Base-by-base conservation (phyloP, 2,888 invertebrate genomes). In the Lottia gigantea region DNA sequence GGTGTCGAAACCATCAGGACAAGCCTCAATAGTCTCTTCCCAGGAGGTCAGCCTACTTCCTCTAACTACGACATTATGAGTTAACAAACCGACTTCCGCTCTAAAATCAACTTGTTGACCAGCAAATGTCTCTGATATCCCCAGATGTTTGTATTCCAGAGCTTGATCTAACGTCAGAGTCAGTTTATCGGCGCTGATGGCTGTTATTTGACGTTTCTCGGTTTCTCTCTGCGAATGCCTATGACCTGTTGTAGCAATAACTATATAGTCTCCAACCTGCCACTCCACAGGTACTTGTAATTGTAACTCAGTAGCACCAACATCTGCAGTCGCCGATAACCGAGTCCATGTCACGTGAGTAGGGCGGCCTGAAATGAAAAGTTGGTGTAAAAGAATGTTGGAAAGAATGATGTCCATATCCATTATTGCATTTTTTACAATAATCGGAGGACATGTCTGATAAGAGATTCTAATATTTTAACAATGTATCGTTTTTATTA, bases 41-140 rank as follows among this genome's bases (percentile, higher is more conserved):
- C 87, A 88, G 46, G 83, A 80, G 25, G 74, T 70, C 61, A 86
- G 77, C 62, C 76, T 74, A 47, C 80, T 78, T 2, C 87, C 88
- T 46, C 83, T 72, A 46, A 87, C 80, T 25, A 82, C 76, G 11
- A 88, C 81, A 74, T 87, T 87, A 65, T 81, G 82, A 0, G 83
- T 83, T 31, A 88, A 75, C 26, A 86, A 73, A 4, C 86, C 87
- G n/a, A 88, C 86, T 71, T 87, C 87, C 3, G 84, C 88, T 19
- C 83, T 66, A 49, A 82, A 79, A 46, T 86, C 81, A 12, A 87
- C 70, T 15, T 68, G 45, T n/a, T 70, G 70, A 11, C 83, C 83
- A 45, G 78, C 77, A 63, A 85, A 75, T 12, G 72, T 78, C 66
- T 82, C 79, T 15, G 78, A 74, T 11, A 78, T 78, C 8, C 84